phyloP scores from a whole-genome alignment of 1,140 invertebrate genomes.

The Papilio glaucus region DNA sequence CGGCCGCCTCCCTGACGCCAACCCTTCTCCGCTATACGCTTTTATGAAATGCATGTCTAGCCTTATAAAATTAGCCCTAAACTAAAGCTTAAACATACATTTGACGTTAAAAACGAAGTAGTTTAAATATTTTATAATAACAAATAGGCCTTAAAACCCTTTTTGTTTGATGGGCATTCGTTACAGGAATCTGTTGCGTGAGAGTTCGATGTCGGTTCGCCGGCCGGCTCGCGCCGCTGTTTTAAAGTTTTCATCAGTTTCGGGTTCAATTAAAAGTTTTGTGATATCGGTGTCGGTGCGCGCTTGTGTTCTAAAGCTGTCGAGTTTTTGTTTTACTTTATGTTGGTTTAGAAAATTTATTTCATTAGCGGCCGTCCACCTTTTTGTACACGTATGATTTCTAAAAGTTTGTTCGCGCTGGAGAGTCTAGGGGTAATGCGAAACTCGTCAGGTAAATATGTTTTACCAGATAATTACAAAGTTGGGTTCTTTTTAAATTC shows the following conservation, averaged over 20 bases:
- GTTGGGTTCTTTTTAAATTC: no score
- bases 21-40: no score
- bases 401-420: background rate
- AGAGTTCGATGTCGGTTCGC: background rate
- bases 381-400: slow-evolving; percentile 12
- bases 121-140: no score
- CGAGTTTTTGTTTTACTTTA: slow-evolving; percentile 25
- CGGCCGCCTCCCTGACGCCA: no score
- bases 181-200: background rate
- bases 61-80: no score
- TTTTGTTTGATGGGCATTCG: background rate
- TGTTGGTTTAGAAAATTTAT: slow-evolving; percentile 31
- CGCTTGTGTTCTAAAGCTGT: background rate
- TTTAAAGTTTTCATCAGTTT: slow-evolving; percentile 19
- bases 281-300: slow-evolving; percentile 22
- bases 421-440: background rate
- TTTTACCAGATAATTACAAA: background rate
- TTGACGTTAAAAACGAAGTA: no score
- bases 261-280: slow-evolving; percentile 33
- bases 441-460: slow-evolving; percentile 2
- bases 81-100: no score
- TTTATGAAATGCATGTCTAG: no score
- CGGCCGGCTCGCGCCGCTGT: background rate
- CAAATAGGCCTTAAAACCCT: background rate
- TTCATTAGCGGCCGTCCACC: slow-evolving; percentile 24